These are phyloP conservation scores for Parochlus steinenii DNA, from an alignment of 2,888 invertebrate genomes.

Conservation along the genomic window DNA sequence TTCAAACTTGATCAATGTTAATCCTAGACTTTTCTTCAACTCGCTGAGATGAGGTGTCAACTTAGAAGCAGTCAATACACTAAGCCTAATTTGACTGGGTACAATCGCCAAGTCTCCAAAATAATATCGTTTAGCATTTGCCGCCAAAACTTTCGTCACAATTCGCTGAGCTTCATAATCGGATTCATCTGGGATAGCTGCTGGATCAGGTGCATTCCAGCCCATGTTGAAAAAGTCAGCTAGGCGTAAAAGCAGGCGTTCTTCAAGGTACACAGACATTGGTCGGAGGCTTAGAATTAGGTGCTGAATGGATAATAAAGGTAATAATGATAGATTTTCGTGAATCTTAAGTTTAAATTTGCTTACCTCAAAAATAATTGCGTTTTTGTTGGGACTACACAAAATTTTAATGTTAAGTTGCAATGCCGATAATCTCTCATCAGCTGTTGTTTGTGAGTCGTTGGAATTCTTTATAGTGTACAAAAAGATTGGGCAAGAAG, in stretches of 20 bases:
- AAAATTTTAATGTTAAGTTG: slow-evolving; percentile 63
- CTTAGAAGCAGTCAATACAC: slow-evolving; percentile 77
- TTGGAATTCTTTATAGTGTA: slow-evolving; percentile 44
- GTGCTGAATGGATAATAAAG: slow-evolving; percentile 34
- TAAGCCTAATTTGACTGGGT: slow-evolving; percentile 68
- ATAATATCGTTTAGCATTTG: slow-evolving; percentile 70
- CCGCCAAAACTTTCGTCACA: slow-evolving; percentile 61
- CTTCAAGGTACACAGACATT: slow-evolving; percentile 74
- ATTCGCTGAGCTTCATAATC: slow-evolving; percentile 68
- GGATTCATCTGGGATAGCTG: slow-evolving; percentile 57
- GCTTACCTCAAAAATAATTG: slow-evolving; percentile 64
- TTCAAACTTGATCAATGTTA: slow-evolving; percentile 89
- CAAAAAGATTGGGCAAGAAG: slow-evolving; percentile 69
- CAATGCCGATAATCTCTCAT: slow-evolving; percentile 43
- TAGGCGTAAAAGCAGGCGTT: slow-evolving; percentile 59
- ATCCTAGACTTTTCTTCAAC: slow-evolving; percentile 70
- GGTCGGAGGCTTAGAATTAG: slow-evolving; percentile 67
- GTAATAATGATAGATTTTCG: slow-evolving; percentile 6
- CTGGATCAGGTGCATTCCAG: slow-evolving; percentile 37
- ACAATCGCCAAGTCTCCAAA: slow-evolving; percentile 67
- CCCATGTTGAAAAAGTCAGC: slow-evolving; percentile 42
- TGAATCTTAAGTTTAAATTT: slow-evolving; percentile 5
- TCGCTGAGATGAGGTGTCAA: slow-evolving; percentile 55
- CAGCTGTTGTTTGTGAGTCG: slow-evolving; percentile 18
- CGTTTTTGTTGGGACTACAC: slow-evolving; percentile 56